phyloP scores from a whole-genome alignment of 1,140 invertebrate genomes.

The Conopomorpha cramerella region DNA sequence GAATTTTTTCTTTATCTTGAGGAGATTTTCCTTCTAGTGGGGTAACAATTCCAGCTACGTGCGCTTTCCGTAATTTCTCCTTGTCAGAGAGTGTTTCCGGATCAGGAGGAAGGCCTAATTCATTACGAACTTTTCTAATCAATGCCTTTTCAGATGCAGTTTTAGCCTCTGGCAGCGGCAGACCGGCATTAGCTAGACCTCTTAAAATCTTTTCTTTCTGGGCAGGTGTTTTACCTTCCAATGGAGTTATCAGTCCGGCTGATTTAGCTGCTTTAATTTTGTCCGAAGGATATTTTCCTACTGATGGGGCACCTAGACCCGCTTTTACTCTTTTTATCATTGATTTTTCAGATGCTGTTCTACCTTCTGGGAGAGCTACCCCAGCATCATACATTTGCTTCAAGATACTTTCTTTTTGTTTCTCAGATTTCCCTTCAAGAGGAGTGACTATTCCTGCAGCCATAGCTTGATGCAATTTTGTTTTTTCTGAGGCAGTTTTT shows the following conservation, averaged over 20 bases:
- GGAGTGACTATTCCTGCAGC: too few relatives aligned
- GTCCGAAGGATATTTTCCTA: too few relatives aligned
- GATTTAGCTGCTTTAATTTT: constrained; percentile 12
- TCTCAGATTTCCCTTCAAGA: constrained; percentile 3
- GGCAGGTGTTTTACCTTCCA: constrained; percentile 14
- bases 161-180: constrained; percentile 17
- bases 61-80: constrained; percentile 14
- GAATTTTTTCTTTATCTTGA: too few relatives aligned
- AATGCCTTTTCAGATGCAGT: constrained; percentile 15
- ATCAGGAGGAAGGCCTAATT: constrained; percentile 11
- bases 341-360: too few relatives aligned
- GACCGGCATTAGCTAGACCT: constrained; percentile 11
- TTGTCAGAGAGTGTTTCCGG: constrained; percentile 12
- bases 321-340: too few relatives aligned
- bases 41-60: too few relatives aligned
- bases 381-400: too few relatives aligned
- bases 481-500: constrained; percentile 15
- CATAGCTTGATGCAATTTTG: constrained; percentile 14
- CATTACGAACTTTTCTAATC: constrained; percentile 12
- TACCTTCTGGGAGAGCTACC: too few relatives aligned
- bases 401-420: constrained; percentile 4
- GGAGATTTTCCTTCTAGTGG: too few relatives aligned
- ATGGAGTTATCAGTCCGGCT: constrained; percentile 13
- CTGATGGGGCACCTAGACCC: too few relatives aligned
- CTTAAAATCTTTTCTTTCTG: constrained; percentile 22